Conservation (phyloP, 2,888 invertebrate genomes). For the Lottia scabra region DNA sequence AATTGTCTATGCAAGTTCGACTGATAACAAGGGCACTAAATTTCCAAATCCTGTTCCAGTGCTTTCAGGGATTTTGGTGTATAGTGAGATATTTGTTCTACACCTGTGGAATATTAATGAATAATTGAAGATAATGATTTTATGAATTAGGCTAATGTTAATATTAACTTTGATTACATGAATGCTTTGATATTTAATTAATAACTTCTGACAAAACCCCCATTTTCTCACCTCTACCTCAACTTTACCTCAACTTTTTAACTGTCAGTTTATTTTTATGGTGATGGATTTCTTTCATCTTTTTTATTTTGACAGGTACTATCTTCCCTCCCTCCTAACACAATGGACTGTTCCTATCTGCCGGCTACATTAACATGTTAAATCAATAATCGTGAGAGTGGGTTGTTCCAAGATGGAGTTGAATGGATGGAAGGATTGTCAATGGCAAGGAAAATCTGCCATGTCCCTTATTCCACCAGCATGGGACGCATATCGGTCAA, state of each 20-base stretch:
- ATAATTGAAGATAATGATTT: not conserved
- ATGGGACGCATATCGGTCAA: conserved; percentile 27
- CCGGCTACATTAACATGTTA: conserved; percentile 16
- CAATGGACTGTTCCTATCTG: conserved; percentile 25
- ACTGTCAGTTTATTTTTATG: not conserved
- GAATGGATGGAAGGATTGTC: conserved; percentile 27
- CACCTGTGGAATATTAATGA: too few relatives aligned
- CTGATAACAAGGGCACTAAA: too few relatives aligned
- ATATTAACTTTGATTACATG: not conserved
- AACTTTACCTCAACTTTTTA: too few relatives aligned
- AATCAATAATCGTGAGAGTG: conserved; percentile 19
- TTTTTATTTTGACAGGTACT: conserved; percentile 1
- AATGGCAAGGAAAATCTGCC: conserved; percentile 15
- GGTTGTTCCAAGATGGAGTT: conserved; percentile 30
- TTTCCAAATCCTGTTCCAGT: too few relatives aligned
- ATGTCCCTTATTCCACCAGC: conserved; percentile 29
- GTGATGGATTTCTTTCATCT: conserved; percentile 12
- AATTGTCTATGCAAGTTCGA: too few relatives aligned
- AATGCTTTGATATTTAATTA: too few relatives aligned
- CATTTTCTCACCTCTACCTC: too few relatives aligned
- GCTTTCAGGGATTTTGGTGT: too few relatives aligned
- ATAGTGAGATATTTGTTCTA: too few relatives aligned
- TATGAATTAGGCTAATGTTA: not conserved
- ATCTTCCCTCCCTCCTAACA: conserved; percentile 13
- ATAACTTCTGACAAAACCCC: too few relatives aligned